phyloP scores from a whole-genome alignment of 2,113 vertebrate genomes.

The Lamprotornis superbus region DNA sequence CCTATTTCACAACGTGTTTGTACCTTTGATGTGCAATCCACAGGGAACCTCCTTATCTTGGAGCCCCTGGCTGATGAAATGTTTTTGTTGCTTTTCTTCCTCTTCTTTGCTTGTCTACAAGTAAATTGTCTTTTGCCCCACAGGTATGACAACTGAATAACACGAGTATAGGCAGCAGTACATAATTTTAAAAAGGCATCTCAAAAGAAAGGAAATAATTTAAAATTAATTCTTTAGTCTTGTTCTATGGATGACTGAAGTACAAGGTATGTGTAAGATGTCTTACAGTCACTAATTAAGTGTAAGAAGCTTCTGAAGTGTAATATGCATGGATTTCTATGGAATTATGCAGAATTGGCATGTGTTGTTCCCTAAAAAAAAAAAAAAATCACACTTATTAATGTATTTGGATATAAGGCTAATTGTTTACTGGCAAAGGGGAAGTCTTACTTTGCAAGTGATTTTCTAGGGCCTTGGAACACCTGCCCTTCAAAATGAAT shows the following conservation, averaged over 20 bases:
- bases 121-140: background rate
- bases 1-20: fast-evolving
- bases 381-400: background rate
- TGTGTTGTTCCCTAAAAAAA: background rate
- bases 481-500: background rate
- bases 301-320: background rate
- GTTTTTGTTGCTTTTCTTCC: background rate
- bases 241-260: background rate
- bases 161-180: background rate
- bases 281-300: background rate
- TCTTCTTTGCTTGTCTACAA: background rate
- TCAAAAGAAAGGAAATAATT: background rate
- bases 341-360: background rate
- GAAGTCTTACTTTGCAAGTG: background rate
- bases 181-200: background rate
- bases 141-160: background rate
- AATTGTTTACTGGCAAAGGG: background rate
- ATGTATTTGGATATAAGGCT: background rate
- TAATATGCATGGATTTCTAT: background rate
- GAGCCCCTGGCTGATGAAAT: background rate
- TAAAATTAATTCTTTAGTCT: background rate
- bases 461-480: background rate
- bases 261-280: background rate
- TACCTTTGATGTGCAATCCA: background rate
- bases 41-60: background rate